Percentiles rank a stretch among this genome's conserved stretches.
phyloP scores from a whole-genome alignment of 2,797 vertebrate species.

The Chrosomus eos region DNA sequence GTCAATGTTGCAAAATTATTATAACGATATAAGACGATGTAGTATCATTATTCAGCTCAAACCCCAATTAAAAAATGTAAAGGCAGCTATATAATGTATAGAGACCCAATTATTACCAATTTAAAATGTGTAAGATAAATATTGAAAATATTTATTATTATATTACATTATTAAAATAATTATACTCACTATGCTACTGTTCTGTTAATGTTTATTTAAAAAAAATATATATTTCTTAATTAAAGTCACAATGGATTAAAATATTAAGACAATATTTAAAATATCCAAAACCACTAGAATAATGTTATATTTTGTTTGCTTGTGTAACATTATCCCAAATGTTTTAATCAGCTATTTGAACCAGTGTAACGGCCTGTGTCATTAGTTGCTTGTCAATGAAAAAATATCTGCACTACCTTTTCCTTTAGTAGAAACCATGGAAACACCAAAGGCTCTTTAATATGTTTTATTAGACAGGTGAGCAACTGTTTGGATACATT shows the following conservation, averaged over 20 bases:
- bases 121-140: neutral
- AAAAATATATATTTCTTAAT: neutral
- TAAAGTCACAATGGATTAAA: too few relatives aligned
- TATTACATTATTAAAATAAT: too few relatives aligned
- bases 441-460: neutral
- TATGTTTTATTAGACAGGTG: neutral
- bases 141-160: neutral
- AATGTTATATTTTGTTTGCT: neutral
- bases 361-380: neutral
- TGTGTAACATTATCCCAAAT: neutral
- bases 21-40: neutral
- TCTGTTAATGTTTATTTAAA: neutral
- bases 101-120: neutral
- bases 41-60: neutral
- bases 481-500: neutral
- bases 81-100: neutral
- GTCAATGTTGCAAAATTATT: neutral
- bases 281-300: neutral
- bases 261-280: too few relatives aligned
- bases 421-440: neutral
- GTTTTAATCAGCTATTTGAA: neutral
- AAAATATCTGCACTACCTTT: neutral
- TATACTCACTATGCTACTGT: neutral
- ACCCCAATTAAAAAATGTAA: neutral
- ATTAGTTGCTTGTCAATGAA: neutral